Conservation (phyloP, 2,888 invertebrate species). For the Notodonta ziczac region DNA sequence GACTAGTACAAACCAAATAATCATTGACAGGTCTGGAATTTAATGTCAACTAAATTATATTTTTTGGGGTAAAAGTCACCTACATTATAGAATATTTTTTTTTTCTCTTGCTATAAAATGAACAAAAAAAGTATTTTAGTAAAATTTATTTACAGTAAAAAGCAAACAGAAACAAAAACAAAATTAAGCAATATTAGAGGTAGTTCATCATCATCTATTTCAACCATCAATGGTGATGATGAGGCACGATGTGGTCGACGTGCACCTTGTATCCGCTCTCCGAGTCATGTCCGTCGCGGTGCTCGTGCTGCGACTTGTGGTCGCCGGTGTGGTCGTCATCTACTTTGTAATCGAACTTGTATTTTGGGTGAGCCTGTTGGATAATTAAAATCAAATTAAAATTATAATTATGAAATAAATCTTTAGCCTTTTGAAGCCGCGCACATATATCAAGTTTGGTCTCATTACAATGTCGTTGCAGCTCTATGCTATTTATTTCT, state of each 20-base stretch:
- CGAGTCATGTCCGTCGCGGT: conserved; percentile 82
- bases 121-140: not conserved
- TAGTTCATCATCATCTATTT: not conserved
- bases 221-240: not conserved
- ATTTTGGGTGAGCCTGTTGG: conserved; percentile 45
- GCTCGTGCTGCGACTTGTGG: conserved; percentile 76
- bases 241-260: conserved; percentile 5
- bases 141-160: conserved; percentile 3
- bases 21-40: too few species aligned
- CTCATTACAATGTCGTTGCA: too few species aligned
- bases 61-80: too few species aligned
- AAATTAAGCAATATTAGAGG: not conserved
- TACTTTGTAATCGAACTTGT: conserved; percentile 60
- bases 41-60: too few species aligned
- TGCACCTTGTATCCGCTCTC: conserved; percentile 76
- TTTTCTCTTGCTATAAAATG: not conserved
- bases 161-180: not conserved
- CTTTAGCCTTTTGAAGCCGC: too few species aligned
- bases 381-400: not conserved
- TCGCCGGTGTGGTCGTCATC: conserved; percentile 84
- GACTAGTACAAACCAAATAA: too few species aligned
- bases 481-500: too few species aligned
- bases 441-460: too few species aligned
- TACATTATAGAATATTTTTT: too few species aligned
- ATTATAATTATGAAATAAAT: too few species aligned